Percentiles rank a stretch among this genome's conserved stretches.
phyloP scores from a whole-genome alignment of 2,113 vertebrate genomes.

The Serilophus lunatus region DNA sequence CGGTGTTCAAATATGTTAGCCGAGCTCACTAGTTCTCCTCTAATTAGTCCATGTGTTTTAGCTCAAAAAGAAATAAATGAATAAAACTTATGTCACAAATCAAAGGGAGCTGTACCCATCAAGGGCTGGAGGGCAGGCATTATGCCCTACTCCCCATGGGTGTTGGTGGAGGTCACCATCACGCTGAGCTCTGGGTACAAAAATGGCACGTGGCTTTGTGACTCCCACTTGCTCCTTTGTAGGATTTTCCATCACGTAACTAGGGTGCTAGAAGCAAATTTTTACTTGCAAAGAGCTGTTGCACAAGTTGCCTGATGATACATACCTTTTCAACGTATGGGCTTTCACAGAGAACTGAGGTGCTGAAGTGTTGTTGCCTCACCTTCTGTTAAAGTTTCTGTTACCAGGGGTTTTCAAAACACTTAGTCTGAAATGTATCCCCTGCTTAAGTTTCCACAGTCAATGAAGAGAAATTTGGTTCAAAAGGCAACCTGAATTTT shows the following conservation, averaged over 20 bases:
- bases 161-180: not conserved
- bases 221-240: not conserved
- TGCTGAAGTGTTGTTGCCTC: not conserved
- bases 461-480: not conserved
- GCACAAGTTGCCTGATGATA: not conserved
- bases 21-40: constrained; percentile 8
- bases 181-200: not conserved
- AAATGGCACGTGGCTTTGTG: not conserved
- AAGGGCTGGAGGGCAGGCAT: not conserved
- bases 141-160: not conserved
- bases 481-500: not conserved
- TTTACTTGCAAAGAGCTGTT: not conserved
- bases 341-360: not conserved
- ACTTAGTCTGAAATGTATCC: not conserved
- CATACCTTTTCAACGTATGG: not conserved
- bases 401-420: not conserved
- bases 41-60: not conserved
- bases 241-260: not conserved
- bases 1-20: not conserved
- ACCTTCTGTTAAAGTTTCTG: not conserved
- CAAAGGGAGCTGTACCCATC: not conserved
- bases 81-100: not conserved
- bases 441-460: not conserved
- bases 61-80: not conserved
- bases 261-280: not conserved